Percentiles rank a stretch among this genome's conserved stretches.
Evolutionary conservation across 1,140 invertebrate genomes (phyloP).

Genomic region (Trachymyrmex septentrionalis): DNA sequence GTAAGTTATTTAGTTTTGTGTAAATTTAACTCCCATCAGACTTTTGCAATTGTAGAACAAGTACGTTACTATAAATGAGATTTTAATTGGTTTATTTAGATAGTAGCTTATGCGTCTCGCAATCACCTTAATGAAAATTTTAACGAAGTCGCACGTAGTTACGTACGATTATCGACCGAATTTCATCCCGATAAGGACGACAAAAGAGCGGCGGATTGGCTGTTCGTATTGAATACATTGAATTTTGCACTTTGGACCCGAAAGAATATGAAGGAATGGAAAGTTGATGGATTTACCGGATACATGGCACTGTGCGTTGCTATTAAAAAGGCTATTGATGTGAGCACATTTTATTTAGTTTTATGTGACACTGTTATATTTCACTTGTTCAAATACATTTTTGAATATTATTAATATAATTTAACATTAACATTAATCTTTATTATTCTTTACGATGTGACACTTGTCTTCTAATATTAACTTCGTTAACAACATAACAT

Average conservation of each 20-base stretch:
- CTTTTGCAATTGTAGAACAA: not conserved
- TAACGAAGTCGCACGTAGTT: constrained; percentile 81
- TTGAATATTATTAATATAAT: not conserved
- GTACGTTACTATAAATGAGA: not conserved
- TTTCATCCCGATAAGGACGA: constrained; percentile 92
- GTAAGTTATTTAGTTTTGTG: not conserved
- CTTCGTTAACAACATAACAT: not conserved
- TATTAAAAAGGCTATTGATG: constrained; percentile 94
- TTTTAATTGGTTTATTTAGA: constrained; percentile 82
- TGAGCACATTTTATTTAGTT: constrained; percentile 79
- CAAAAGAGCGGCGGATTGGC: constrained; percentile 92
- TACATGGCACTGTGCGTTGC: constrained; percentile 98
- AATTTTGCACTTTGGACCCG: constrained; percentile 98
- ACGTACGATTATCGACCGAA: constrained; percentile 88
- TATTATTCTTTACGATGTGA: not conserved
- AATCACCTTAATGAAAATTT: not conserved
- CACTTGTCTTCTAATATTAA: not conserved
- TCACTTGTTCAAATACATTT: not conserved
- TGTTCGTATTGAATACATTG: constrained; percentile 96
- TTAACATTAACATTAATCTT: not conserved
- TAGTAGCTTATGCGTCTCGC: constrained; percentile 82
- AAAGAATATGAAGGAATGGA: constrained; percentile 89
- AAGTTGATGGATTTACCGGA: constrained; percentile 93
- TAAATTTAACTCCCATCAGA: not conserved
- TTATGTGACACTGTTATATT: not conserved